Base-by-base conservation (phyloP, 2,797 vertebrate genomes). In the Cynodonichthys magdalenae region DNA sequence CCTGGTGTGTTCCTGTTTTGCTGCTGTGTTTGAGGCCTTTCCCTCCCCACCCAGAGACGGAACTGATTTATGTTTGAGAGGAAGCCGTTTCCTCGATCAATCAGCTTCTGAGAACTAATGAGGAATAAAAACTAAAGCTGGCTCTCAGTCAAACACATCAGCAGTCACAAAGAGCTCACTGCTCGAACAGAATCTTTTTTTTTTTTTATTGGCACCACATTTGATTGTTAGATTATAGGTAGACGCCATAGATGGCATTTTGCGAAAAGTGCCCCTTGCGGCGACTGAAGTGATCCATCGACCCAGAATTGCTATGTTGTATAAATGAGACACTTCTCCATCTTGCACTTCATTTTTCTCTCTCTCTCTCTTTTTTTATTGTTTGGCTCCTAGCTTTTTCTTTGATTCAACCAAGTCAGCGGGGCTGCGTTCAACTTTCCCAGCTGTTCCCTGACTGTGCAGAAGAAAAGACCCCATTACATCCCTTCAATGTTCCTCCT, bases 101-200 rank as follows among this genome's bases (percentile, higher is more conserved):
- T 92, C 86, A 52, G 84, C 87, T 89, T 84, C 87, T 83, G 80
- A 87, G 89, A 90, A 92, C 92, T 93, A 93, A 94, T 93, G 92
- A 92, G 90, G 91, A 91, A 91, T 89, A 91, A 92, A 92, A 90
- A 84, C 65, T 82, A 86, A 91, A 89, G 81, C 84, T 90, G 90
- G 87, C 88, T 79, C 87, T 88, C 87, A 77, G 81, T 89, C 89
- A 87, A 83, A 85, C 61, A 87, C 66, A 69, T 71, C 67, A 59
- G 62, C 71, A 84, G 81, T 67, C 71, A 56, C 67, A 75, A 67
- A 67, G 66, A 76, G 68, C 80, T 81, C 69, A 34, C 34, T 49
- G 79, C 65, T 45, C 24, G 66, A 52, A 66, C 66, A 50, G 57
- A 75, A 79, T 73, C 77, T 63, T 36, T 36, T 36, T 34, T 34